phyloP scores from a whole-genome alignment of 2,888 invertebrate genomes.

The Tanytarsus gracilentus region DNA sequence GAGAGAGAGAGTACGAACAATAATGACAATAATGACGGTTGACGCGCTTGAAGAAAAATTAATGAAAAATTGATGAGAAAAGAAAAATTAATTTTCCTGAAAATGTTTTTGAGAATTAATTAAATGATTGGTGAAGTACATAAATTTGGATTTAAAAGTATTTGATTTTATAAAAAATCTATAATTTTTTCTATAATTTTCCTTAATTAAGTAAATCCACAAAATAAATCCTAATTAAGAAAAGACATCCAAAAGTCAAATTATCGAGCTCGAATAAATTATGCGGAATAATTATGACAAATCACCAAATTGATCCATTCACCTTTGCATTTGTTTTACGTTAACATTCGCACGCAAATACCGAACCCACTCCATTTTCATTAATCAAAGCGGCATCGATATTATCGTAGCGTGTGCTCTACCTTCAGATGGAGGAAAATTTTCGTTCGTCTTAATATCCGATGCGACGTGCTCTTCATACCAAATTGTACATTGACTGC shows the following conservation, averaged over 20 bases:
- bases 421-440: background rate
- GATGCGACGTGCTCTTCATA: slow-evolving; percentile 13
- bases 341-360: background rate
- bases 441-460: slow-evolving; percentile 20
- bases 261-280: too few relatives aligned
- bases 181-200: too few relatives aligned
- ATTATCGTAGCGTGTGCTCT: background rate
- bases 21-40: background rate
- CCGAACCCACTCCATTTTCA: background rate
- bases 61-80: too few relatives aligned
- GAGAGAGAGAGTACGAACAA: too few relatives aligned
- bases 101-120: too few relatives aligned
- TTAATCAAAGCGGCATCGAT: slow-evolving; percentile 13
- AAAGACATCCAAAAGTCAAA: too few relatives aligned
- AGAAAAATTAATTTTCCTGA: too few relatives aligned
- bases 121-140: too few relatives aligned
- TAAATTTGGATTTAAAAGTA: too few relatives aligned
- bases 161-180: too few relatives aligned
- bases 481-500: background rate
- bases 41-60: background rate
- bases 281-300: slow-evolving; percentile 2
- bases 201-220: too few relatives aligned
- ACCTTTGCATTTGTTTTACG: background rate
- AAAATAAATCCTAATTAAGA: too few relatives aligned
- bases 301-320: background rate